Evolutionary conservation across 2,888 invertebrate species (phyloP).

Genomic region (Bombylius major): DNA sequence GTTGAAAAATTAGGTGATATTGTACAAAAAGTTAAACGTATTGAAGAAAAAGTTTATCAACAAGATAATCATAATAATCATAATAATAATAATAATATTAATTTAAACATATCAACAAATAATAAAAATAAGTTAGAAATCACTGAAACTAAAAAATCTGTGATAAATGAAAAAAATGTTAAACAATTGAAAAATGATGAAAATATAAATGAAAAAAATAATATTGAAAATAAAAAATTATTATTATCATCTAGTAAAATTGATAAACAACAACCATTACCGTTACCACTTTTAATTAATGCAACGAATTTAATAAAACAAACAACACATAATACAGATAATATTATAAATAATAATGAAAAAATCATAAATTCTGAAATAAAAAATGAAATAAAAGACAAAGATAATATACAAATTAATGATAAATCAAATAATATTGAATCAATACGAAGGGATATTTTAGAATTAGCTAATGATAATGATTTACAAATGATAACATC

Average conservation of each 20-base stretch:
- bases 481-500: constrained; percentile 3
- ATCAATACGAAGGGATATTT: constrained; percentile 27
- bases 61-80: constrained; percentile 20
- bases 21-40: constrained; percentile 29
- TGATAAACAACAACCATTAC: constrained; percentile 24
- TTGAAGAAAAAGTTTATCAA: constrained; percentile 41
- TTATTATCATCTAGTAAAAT: not conserved
- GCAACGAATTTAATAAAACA: constrained; percentile 16
- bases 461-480: constrained; percentile 20
- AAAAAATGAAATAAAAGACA: not conserved
- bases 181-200: too few species aligned
- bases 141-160: too few species aligned
- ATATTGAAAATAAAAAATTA: constrained; percentile 5
- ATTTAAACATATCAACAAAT: not conserved
- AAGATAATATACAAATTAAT: not conserved
- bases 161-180: too few species aligned
- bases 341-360: not conserved
- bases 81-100: constrained; percentile 12
- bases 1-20: constrained; percentile 27
- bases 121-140: not conserved
- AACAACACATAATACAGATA: not conserved
- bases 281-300: constrained; percentile 27
- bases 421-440: constrained; percentile 22
- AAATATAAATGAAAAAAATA: constrained; percentile 2
- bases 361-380: not conserved